phyloP scores from a whole-genome alignment of 2,888 invertebrate genomes.

The Spilarctia lutea region DNA sequence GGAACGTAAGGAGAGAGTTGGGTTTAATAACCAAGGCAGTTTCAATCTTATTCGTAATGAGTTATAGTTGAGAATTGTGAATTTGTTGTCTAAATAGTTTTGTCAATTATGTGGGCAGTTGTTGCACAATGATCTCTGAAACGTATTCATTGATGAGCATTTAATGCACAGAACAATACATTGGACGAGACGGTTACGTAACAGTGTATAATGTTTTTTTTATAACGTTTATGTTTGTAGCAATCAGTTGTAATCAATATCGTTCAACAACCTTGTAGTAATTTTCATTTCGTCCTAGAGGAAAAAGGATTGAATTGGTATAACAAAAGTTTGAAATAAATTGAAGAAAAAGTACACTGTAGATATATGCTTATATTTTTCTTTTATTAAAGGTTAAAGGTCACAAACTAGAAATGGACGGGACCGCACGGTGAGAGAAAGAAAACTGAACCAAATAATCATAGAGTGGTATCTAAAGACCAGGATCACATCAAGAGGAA shows the following conservation, averaged over 20 bases:
- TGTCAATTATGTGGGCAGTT: conserved; percentile 38
- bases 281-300: neutral
- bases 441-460: neutral
- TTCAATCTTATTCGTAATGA: neutral
- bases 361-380: neutral
- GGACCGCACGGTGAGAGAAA: neutral
- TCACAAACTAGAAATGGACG: neutral
- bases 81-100: conserved; percentile 2
- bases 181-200: conserved; percentile 23
- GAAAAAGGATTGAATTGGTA: neutral
- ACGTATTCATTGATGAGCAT: conserved; percentile 46
- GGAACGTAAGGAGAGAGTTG: conserved; percentile 36
- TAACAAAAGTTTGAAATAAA: neutral
- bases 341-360: neutral
- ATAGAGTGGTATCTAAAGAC: neutral
- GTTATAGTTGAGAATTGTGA: conserved; percentile 14
- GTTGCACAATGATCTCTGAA: conserved; percentile 42
- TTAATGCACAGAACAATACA: conserved; percentile 34
- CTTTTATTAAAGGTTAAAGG: neutral
- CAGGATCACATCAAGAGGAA: neutral
- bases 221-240: neutral
- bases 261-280: neutral
- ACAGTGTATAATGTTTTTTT: conserved; percentile 13
- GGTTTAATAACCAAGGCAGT: conserved; percentile 4
- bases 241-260: neutral